A percentile compares a stretch with the other conserved stretches of the same genome.
phyloP scores from a whole-genome alignment of 2,113 vertebrate species.

The Progne subis region DNA sequence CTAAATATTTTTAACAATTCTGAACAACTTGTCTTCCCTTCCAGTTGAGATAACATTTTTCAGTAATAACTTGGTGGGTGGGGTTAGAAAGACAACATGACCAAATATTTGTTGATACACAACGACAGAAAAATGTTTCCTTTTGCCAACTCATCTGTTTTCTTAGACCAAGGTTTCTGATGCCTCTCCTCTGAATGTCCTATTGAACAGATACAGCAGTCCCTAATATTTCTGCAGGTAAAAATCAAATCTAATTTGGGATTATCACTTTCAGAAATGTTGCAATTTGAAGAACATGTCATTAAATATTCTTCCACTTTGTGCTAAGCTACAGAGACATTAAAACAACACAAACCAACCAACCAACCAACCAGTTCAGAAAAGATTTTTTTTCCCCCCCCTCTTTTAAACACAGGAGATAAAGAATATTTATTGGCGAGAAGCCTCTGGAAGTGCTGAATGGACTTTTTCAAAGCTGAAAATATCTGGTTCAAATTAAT shows the following conservation, averaged over 20 bases:
- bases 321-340: neutral
- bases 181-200: neutral
- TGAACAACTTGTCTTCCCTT: neutral
- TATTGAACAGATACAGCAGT: neutral
- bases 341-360: neutral
- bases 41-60: neutral
- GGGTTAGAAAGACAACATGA: neutral
- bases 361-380: neutral
- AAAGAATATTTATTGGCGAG: neutral
- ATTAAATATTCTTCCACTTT: neutral
- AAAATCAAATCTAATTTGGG: neutral
- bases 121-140: neutral
- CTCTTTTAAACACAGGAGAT: neutral
- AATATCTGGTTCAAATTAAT: neutral
- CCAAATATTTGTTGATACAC: neutral
- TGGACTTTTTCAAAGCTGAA: neutral
- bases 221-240: neutral
- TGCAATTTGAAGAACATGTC: neutral
- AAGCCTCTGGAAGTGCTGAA: neutral
- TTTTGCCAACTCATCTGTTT: conserved; percentile 38
- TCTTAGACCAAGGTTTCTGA: neutral
- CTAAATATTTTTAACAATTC: neutral
- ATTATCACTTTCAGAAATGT: neutral
- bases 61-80: conserved; percentile 21
- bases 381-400: neutral